phyloP scores from a whole-genome alignment of 1,140 invertebrate genomes.

The Rhysida immarginata region DNA sequence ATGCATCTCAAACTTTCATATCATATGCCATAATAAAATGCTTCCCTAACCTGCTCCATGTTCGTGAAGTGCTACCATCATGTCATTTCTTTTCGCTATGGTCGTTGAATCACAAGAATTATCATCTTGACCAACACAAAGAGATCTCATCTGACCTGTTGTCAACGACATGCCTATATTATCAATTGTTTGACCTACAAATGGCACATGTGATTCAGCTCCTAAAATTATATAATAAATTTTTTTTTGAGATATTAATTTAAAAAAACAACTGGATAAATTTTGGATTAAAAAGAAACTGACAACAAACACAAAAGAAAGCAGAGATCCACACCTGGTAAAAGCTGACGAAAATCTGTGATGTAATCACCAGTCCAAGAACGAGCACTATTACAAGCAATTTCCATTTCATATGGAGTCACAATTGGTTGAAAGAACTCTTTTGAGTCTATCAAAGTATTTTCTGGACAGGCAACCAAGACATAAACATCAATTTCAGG shows the following conservation, averaged over 20 bases:
- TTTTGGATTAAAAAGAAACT: background rate
- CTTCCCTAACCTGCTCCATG: too few species aligned
- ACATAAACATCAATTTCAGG: constrained; percentile 83
- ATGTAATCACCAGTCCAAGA: constrained; percentile 45
- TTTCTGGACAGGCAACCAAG: constrained; percentile 76
- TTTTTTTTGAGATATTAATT: background rate
- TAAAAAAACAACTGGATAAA: background rate
- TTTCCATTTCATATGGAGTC: constrained; percentile 81
- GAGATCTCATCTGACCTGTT: background rate
- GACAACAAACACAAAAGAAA: background rate
- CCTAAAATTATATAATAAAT: background rate
- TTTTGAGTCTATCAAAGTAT: constrained; percentile 55
- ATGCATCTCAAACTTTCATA: too few species aligned
- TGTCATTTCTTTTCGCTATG: too few species aligned
- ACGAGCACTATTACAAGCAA: constrained; percentile 53
- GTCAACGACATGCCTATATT: background rate
- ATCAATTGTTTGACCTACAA: too few species aligned
- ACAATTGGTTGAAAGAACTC: constrained; percentile 80
- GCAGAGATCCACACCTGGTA: constrained; percentile 36
- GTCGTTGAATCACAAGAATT: too few species aligned
- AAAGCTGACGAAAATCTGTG: constrained; percentile 57
- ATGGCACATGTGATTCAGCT: background rate
- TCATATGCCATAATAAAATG: too few species aligned
- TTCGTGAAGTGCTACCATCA: too few species aligned
- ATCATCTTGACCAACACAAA: too few species aligned